Evolutionary conservation across 2,888 invertebrate species (phyloP).

Genomic region (Mechanitis mazaeus): DNA sequence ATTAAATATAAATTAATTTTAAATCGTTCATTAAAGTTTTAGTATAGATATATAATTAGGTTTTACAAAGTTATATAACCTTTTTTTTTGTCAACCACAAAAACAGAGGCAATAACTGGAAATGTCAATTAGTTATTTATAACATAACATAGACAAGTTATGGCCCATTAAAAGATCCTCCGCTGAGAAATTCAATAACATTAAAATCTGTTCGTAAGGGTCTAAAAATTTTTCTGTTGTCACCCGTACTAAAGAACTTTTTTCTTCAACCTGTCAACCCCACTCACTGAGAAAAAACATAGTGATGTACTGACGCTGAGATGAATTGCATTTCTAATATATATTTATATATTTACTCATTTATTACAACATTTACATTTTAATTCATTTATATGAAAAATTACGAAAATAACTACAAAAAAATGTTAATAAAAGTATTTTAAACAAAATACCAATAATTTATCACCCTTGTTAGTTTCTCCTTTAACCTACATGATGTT

Average conservation of each 20-base stretch:
- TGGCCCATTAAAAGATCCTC: conserved; percentile 51
- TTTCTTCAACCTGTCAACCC: conserved; percentile 65
- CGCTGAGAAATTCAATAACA: conserved; percentile 64
- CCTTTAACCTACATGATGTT: not conserved
- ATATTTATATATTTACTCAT: not conserved
- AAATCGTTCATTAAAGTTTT: not conserved
- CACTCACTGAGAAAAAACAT: conserved; percentile 50
- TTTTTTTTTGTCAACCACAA: conserved; percentile 27
- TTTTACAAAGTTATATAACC: conserved; percentile 6
- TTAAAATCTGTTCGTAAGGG: conserved; percentile 53
- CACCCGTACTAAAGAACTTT: conserved; percentile 55
- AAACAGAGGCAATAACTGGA: conserved; percentile 42
- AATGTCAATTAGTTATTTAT: conserved; percentile 56
- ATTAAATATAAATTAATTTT: not conserved
- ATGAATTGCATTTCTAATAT: not conserved
- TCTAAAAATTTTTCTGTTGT: conserved; percentile 61
- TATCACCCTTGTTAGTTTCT: not conserved
- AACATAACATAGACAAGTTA: conserved; percentile 45
- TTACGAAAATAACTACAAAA: not conserved
- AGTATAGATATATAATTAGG: conserved; percentile 14
- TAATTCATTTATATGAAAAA: not conserved
- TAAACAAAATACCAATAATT: too few species aligned
- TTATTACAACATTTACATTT: not conserved
- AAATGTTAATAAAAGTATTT: not conserved
- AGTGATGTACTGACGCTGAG: conserved; percentile 38